These are phyloP conservation scores for Guaruba guarouba DNA, from an alignment of 2,113 vertebrate species.

Conservation along the genomic window DNA sequence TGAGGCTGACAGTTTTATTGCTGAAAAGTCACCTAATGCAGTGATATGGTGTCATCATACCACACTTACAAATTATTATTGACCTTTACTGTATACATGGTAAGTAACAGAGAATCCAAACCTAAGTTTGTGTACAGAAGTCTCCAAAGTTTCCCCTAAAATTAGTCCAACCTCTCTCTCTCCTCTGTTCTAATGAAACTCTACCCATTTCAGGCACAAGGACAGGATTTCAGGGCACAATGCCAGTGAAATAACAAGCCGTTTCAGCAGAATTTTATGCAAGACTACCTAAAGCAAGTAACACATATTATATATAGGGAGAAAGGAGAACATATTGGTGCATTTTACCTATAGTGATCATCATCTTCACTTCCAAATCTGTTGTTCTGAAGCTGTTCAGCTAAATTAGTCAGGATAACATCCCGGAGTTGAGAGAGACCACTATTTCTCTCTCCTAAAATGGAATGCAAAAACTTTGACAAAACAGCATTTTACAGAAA, in stretches of 20 bases:
- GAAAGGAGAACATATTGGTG: background rate
- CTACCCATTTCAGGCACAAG: background rate
- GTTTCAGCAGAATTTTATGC: background rate
- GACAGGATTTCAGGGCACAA: background rate
- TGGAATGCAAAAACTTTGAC: background rate
- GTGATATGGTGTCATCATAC: background rate
- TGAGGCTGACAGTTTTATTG: background rate
- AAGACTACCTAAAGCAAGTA: background rate
- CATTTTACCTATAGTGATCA: constrained; percentile 90
- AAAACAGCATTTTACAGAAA: background rate
- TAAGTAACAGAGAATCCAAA: background rate
- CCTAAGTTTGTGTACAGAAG: background rate
- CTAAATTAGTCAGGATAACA: constrained; percentile 91
- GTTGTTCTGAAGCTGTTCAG: constrained; percentile 96
- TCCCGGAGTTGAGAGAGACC: constrained; percentile 93
- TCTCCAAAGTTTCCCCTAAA: background rate
- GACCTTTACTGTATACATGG: rapidly evolving
- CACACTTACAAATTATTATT: background rate
- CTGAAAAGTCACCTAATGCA: background rate
- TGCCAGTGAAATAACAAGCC: background rate
- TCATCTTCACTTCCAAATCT: constrained; percentile 97
- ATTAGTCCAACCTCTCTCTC: background rate
- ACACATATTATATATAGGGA: background rate
- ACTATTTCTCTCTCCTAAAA: constrained; percentile 89
- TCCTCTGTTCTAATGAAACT: background rate